Conservation (phyloP, 2,888 invertebrate genomes). For the Epirrhoe alternata region DNA sequence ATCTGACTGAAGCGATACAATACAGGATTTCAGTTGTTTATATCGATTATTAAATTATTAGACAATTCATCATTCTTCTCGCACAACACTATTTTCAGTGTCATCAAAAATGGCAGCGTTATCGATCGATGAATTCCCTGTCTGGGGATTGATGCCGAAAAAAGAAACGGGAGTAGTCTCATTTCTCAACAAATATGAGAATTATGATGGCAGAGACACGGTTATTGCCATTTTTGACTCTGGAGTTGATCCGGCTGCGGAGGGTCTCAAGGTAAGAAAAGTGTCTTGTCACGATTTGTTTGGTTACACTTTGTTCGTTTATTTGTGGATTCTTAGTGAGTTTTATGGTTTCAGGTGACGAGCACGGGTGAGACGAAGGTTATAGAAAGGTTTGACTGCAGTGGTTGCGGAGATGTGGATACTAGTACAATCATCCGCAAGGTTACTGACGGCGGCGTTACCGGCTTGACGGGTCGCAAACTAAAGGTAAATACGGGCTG, state of each 20-base stretch:
- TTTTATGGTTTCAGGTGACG: constrained; percentile 87
- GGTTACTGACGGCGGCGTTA: constrained; percentile 88
- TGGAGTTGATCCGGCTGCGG: constrained; percentile 98
- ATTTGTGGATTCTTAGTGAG: constrained; percentile 44
- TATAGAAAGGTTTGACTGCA: constrained; percentile 97
- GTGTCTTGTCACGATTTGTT: constrained; percentile 79
- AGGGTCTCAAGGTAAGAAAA: constrained; percentile 93
- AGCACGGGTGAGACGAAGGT: constrained; percentile 96
- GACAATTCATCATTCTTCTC: background rate
- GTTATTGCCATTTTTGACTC: constrained; percentile 98
- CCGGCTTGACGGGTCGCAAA: constrained; percentile 94
- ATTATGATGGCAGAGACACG: constrained; percentile 95
- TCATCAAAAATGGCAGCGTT: constrained; percentile 84
- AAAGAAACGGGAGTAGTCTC: constrained; percentile 96
- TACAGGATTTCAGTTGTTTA: too few species aligned
- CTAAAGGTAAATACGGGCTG: constrained; percentile 88
- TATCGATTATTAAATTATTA: too few species aligned
- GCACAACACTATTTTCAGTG: constrained; percentile 53
- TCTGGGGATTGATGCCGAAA: constrained; percentile 95
- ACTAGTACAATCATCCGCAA: constrained; percentile 87
- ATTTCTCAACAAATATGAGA: constrained; percentile 94
- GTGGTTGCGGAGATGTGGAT: constrained; percentile 98
- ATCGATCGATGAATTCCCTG: constrained; percentile 90
- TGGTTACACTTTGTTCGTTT: constrained; percentile 55
- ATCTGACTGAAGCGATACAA: too few species aligned